phyloP scores from a whole-genome alignment of 2,113 vertebrate genomes.

The Melanerpes formicivorus region DNA sequence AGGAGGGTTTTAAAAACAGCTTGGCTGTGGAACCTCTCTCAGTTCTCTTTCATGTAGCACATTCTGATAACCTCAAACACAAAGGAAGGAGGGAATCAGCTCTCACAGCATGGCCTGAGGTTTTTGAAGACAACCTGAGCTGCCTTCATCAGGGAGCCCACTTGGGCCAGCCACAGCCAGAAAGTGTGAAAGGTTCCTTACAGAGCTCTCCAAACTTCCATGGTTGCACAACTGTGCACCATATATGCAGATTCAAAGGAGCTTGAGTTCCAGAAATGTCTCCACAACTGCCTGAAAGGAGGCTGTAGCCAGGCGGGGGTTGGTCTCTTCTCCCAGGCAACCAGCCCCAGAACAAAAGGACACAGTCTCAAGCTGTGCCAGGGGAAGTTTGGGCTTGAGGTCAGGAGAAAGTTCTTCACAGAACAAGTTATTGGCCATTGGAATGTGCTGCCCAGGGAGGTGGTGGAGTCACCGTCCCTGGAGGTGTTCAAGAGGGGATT shows the following conservation, averaged over 20 bases:
- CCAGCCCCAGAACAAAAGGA: too few relatives aligned
- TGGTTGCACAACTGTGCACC: not conserved
- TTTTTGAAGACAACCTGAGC: not conserved
- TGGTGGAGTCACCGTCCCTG: too few relatives aligned
- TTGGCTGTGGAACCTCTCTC: not conserved
- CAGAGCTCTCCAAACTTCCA: not conserved
- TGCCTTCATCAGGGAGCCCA: not conserved
- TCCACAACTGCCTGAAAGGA: too few relatives aligned
- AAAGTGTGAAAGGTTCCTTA: not conserved
- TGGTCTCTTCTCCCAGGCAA: too few relatives aligned
- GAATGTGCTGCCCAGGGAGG: too few relatives aligned
- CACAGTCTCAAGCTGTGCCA: too few relatives aligned
- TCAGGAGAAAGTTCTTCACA: too few relatives aligned
- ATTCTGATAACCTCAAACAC: not conserved
- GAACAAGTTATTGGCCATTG: too few relatives aligned
- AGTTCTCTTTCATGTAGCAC: not conserved
- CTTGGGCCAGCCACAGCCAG: not conserved
- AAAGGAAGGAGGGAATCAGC: not conserved
- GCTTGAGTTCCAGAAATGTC: too few relatives aligned
- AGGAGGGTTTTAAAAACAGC: not conserved
- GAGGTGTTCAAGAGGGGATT: too few relatives aligned
- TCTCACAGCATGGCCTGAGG: not conserved
- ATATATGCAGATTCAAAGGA: not conserved
- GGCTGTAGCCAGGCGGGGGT: too few relatives aligned
- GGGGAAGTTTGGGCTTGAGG: too few relatives aligned